These are phyloP conservation scores for Uria lomvia DNA, from an alignment of 2,113 vertebrate species.

Conservation along the genomic window DNA sequence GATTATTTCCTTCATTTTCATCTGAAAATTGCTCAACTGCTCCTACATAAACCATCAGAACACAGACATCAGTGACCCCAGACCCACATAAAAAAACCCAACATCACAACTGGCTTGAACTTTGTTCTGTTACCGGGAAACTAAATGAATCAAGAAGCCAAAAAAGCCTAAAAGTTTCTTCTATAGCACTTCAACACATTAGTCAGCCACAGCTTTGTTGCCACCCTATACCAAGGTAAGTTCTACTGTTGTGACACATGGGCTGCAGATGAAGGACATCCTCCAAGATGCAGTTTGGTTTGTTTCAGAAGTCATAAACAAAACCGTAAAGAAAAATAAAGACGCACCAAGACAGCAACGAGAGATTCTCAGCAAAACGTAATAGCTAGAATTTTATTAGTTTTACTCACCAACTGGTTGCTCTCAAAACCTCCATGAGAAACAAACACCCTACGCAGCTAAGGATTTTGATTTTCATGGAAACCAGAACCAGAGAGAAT, in stretches of 20 bases:
- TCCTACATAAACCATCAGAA: neutral
- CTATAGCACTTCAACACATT: neutral
- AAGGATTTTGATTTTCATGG: neutral
- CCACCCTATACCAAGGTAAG: neutral
- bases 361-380: neutral
- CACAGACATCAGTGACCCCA: neutral
- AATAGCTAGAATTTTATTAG: neutral
- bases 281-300: neutral
- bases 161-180: neutral
- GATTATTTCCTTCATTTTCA: constrained; percentile 40
- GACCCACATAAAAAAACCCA: neutral
- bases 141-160: neutral
- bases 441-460: neutral
- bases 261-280: neutral
- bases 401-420: neutral
- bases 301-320: neutral
- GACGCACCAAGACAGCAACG: neutral
- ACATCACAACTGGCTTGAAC: neutral
- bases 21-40: constrained; percentile 17
- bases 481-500: neutral
- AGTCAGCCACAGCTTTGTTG: neutral
- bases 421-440: neutral
- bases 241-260: neutral
- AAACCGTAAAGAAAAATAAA: neutral
- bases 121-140: neutral